Percentiles rank a stretch among this genome's conserved stretches.
Conservation (phyloP, 2,888 invertebrate genomes). For the Pristionchus japonicus region DNA sequence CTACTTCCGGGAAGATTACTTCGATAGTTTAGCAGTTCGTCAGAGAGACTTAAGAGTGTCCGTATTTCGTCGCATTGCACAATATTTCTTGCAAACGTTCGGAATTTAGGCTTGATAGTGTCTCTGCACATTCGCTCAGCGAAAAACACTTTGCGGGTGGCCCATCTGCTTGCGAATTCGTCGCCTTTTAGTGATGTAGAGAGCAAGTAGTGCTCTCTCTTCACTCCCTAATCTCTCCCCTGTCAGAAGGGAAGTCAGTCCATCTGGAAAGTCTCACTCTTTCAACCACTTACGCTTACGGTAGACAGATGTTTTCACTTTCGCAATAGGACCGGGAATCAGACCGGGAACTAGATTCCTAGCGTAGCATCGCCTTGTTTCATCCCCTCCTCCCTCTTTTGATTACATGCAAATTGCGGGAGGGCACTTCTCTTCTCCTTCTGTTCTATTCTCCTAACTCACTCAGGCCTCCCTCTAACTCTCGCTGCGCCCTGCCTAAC, state of each 20-base stretch:
- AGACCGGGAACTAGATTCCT: neutral
- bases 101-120: neutral
- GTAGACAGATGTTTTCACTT: slow-evolving; percentile 34
- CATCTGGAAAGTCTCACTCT: neutral
- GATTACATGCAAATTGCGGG: slow-evolving; percentile 35
- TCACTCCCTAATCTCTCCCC: neutral
- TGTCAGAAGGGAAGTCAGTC: neutral
- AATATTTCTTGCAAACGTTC: too few species aligned
- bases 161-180: neutral
- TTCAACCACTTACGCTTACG: neutral
- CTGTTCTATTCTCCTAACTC: slow-evolving; percentile 36
- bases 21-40: too few species aligned
- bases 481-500: neutral
- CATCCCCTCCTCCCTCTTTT: neutral
- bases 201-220: neutral
- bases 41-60: too few species aligned
- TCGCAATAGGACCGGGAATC: slow-evolving; percentile 9
- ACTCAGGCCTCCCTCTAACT: slow-evolving; percentile 10
- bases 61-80: too few species aligned
- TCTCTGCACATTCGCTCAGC: neutral
- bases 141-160: neutral
- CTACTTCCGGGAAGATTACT: too few species aligned
- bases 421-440: neutral
- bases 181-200: neutral
- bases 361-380: neutral